Percentiles rank a stretch among this genome's conserved stretches.
Conservation (phyloP, 2,797 vertebrate species). For the Pagetopsis macropterus region DNA sequence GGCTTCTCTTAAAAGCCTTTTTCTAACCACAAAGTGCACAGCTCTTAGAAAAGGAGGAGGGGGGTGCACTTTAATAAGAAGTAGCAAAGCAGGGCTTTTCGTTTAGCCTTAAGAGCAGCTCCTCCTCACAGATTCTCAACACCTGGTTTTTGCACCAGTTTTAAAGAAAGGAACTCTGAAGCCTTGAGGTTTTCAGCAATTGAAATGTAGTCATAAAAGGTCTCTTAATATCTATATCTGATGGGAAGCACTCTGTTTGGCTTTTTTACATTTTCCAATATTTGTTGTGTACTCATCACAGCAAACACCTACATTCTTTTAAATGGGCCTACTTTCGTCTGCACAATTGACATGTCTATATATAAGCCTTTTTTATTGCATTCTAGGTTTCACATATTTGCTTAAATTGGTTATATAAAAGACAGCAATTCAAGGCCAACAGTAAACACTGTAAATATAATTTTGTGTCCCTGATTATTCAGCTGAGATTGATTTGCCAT, state of each 20-base stretch:
- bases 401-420: too few species aligned
- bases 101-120: slow-evolving; percentile 16
- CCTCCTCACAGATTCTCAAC: background rate
- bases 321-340: too few species aligned
- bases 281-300: too few species aligned
- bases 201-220: background rate
- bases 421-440: too few species aligned
- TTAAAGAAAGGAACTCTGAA: background rate
- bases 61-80: slow-evolving; percentile 46
- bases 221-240: background rate
- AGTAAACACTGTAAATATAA: too few species aligned
- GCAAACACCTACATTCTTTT: too few species aligned
- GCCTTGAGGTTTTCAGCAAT: background rate
- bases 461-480: too few species aligned
- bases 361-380: too few species aligned
- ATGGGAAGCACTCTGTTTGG: background rate
- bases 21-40: slow-evolving; percentile 56
- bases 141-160: slow-evolving; percentile 1
- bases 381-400: too few species aligned
- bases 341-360: too few species aligned
- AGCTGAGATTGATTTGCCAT: too few species aligned
- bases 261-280: too few species aligned
- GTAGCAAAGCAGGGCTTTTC: slow-evolving; percentile 26
- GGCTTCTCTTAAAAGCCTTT: slow-evolving; percentile 74
- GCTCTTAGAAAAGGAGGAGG: slow-evolving; percentile 40